Evolutionary conservation across 2,113 vertebrate species (phyloP).

Genomic region (Lipophrys pholis): DNA sequence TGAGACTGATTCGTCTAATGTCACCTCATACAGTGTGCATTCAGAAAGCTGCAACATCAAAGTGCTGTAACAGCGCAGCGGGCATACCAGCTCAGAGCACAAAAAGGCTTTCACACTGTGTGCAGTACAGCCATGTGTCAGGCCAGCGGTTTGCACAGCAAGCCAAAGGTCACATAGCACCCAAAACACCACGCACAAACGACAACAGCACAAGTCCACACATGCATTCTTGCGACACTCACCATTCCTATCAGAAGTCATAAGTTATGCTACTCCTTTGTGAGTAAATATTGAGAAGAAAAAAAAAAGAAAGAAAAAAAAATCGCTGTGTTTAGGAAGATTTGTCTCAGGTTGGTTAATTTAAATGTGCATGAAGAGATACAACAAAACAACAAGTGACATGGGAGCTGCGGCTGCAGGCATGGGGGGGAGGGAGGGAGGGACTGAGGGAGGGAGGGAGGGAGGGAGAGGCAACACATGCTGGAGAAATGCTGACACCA

Average conservation of each 20-base stretch:
- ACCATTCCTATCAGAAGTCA: constrained; percentile 1
- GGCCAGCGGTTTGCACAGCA: constrained; percentile 9
- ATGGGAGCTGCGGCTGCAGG: constrained; percentile 35
- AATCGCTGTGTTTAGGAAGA: background rate
- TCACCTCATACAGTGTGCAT: background rate
- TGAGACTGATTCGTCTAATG: background rate
- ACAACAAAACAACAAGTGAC: constrained; percentile 38
- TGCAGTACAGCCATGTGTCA: background rate
- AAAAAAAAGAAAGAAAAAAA: no score
- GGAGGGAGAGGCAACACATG: constrained; percentile 51
- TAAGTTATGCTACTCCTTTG: background rate
- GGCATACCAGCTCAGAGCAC: background rate
- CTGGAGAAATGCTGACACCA: constrained; percentile 65
- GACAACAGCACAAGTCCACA: background rate
- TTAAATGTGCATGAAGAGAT: constrained; percentile 6
- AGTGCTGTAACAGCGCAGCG: background rate
- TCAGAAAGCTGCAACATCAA: background rate
- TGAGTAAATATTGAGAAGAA: background rate
- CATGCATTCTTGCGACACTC: constrained; percentile 1
- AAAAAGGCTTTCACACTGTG: background rate
- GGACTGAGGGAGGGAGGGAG: constrained; percentile 5
- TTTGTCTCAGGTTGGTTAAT: background rate
- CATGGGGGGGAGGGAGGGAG: constrained; percentile 26
- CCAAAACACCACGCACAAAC: constrained; percentile 4
- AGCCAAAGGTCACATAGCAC: constrained; percentile 35